phyloP scores from a whole-genome alignment of 2,113 vertebrate genomes.

The Chitala chitala region DNA sequence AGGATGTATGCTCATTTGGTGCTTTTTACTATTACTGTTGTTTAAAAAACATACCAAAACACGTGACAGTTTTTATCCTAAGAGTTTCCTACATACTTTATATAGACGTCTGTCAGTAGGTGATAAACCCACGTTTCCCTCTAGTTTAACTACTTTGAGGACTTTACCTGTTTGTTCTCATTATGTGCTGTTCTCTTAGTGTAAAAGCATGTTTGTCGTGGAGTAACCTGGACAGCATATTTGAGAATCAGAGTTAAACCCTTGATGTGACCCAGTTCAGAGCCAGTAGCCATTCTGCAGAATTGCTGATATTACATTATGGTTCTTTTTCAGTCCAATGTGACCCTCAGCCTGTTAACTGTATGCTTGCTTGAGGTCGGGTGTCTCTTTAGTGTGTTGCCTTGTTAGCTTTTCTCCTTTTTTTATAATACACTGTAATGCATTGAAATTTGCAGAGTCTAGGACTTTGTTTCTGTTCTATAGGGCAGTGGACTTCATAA shows the following conservation, averaged over 20 bases:
- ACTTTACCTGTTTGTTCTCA: too few relatives aligned
- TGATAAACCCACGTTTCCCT: too few relatives aligned
- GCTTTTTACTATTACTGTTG: too few relatives aligned
- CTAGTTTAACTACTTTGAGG: too few relatives aligned
- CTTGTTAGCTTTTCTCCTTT: background rate
- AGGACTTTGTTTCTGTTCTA: too few relatives aligned
- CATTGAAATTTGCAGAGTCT: too few relatives aligned
- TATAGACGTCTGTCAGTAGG: background rate
- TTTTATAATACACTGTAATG: too few relatives aligned
- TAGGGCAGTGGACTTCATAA: too few relatives aligned
- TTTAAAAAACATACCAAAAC: too few relatives aligned
- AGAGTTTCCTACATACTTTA: background rate
- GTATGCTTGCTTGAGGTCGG: conserved; percentile 19
- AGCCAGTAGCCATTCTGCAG: conserved; percentile 36
- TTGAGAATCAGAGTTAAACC: background rate
- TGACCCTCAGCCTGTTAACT: conserved; percentile 41
- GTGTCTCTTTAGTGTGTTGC: background rate
- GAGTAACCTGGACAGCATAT: background rate
- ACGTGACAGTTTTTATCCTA: background rate
- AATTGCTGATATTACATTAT: conserved; percentile 55
- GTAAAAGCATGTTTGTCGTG: background rate
- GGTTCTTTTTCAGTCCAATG: conserved; percentile 61
- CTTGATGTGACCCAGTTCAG: background rate
- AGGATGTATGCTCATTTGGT: too few relatives aligned
- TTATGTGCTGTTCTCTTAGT: too few relatives aligned